Evolutionary conservation across 2,797 vertebrate species (phyloP), one percentile per base, ranked within the genome.

Genomic region (Valencia hispanica): DNA sequence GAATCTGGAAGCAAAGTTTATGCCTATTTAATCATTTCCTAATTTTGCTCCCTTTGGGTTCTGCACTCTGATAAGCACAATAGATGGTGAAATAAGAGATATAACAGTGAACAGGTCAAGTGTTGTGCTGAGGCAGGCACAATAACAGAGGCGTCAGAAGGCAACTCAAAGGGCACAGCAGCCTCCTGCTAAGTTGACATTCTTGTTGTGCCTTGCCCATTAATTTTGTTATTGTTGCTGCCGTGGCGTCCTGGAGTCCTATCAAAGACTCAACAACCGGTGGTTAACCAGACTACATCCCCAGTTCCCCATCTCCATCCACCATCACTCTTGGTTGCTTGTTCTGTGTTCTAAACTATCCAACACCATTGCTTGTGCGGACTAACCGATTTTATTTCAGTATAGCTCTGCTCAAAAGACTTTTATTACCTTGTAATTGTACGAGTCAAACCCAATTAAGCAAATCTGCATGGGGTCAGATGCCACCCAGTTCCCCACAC

Each of bases 391-490:
- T 93, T 93, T 86, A 92, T 90, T 91, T 88, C 73, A 65, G 88
- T 78, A 72, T 89, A 84, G 85, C 83, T 25, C 39, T 53, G 85
- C 85, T 93, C 91, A 94, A 94, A 94, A 92, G 90, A 91, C 80
- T 91, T 89, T 93, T 93, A 95, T 94, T 86, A 91, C 86, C 91
- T 78, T 91, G 91, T 95, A 96, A 96, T 94, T 89, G 90, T 91
- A 76, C 92, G 70, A 93, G 95, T 94, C 96, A 93, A 95, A 95
- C 94, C 93, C 95, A 96, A 96, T 97, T 97, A 97, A 93, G 92
- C 94, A 93, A 95, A 93, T 94, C 94, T 92, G 90, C 93, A 93
- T 88, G 86, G 95, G 90, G 90, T 95, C 96, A 96, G 95, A 95
- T 96, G 96, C 93, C 79, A 82, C 93, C 79, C 27, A 25, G 74